Evolutionary conservation across 2,888 invertebrate genomes (phyloP).

Genomic region (Hirtodrosophila duncani): DNA sequence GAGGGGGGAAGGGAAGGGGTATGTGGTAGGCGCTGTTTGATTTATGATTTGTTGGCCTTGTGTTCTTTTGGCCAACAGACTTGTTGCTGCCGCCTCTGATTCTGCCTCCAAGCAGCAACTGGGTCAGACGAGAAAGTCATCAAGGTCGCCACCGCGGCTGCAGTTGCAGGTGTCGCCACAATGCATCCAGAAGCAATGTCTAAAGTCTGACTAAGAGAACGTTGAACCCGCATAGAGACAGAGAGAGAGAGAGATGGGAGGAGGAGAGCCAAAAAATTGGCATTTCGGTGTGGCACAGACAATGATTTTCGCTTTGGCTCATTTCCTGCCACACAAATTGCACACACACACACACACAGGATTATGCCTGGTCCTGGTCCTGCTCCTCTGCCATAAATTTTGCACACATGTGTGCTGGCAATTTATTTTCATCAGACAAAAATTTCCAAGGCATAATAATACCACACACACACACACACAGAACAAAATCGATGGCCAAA

Average conservation of each 20-base stretch:
- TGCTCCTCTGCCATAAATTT: slow-evolving; percentile 55
- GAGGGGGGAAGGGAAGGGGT: no score
- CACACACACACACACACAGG: slow-evolving; percentile 4
- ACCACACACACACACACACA: neutral
- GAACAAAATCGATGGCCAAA: slow-evolving; percentile 51
- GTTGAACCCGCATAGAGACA: no score
- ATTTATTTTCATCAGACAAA: slow-evolving; percentile 72
- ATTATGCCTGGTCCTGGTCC: no score
- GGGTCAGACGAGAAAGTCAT: no score
- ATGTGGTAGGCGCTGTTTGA: no score
- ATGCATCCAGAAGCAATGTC: neutral
- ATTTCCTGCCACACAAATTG: slow-evolving; percentile 59
- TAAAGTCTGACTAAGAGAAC: no score
- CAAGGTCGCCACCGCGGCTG: neutral
- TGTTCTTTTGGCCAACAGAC: no score
- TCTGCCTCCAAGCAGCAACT: no score
- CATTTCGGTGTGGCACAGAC: slow-evolving; percentile 31
- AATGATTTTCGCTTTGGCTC: slow-evolving; percentile 45
- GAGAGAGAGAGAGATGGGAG: no score
- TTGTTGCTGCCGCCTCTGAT: no score
- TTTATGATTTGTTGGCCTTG: no score
- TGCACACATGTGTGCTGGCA: slow-evolving; percentile 66
- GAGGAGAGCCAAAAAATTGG: neutral
- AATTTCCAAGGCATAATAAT: slow-evolving; percentile 34
- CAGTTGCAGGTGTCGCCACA: slow-evolving; percentile 7